These are phyloP conservation scores for Eulithis testata DNA, from an alignment of 2,888 invertebrate genomes.

Conservation along the genomic window DNA sequence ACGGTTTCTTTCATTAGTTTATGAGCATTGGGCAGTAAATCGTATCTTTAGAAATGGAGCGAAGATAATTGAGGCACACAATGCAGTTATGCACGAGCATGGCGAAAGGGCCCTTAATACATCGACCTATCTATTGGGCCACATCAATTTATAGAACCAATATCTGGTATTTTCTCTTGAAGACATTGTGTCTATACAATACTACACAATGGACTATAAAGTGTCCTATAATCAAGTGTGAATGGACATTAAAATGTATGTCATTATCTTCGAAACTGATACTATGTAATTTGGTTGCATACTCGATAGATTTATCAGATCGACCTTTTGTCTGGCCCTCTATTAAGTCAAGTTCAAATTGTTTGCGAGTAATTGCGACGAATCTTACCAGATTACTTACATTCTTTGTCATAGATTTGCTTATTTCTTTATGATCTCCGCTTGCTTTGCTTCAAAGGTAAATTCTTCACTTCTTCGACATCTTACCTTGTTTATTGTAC, in stretches of 20 bases:
- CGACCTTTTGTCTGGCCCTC: slow-evolving; percentile 16
- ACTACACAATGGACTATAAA: not conserved
- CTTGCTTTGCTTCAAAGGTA: not conserved
- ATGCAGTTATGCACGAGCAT: slow-evolving; percentile 27
- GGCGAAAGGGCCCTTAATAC: slow-evolving; percentile 33
- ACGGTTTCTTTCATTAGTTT: slow-evolving; percentile 48
- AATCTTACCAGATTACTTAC: slow-evolving; percentile 3
- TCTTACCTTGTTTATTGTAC: not conserved
- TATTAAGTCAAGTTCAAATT: slow-evolving; percentile 28
- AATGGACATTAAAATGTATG: slow-evolving; percentile 5
- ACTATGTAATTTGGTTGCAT: slow-evolving; percentile 7
- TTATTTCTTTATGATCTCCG: not conserved
- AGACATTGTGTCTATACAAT: not conserved
- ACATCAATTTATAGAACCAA: slow-evolving; percentile 9
- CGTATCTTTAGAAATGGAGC: slow-evolving; percentile 53
- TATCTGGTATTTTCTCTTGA: not conserved
- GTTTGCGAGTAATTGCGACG: slow-evolving; percentile 15
- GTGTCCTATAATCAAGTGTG: not conserved
- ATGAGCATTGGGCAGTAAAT: slow-evolving; percentile 50
- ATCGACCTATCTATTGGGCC: not conserved
- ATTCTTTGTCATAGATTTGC: slow-evolving; percentile 1
- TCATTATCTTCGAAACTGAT: slow-evolving; percentile 8
- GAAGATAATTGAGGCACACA: slow-evolving; percentile 49
- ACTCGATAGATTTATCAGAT: slow-evolving; percentile 11
- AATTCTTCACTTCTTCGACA: not conserved